These are phyloP conservation scores for Acromyrmex charruanus DNA, from an alignment of 1,140 invertebrate genomes.

Conservation along the genomic window DNA sequence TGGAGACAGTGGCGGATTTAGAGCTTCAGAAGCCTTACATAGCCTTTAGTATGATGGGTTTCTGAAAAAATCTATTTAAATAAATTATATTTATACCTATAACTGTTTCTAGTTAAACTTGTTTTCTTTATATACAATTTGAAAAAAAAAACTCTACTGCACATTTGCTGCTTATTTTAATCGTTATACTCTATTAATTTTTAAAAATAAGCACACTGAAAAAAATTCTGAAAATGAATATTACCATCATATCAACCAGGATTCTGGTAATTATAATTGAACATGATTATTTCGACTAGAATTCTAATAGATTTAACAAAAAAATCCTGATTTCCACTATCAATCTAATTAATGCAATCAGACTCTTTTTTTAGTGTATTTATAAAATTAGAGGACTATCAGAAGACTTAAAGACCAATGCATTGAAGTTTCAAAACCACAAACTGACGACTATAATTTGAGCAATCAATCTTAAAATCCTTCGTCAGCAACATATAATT, in stretches of 20 bases:
- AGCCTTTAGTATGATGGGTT: background rate
- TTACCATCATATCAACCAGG: too few relatives aligned
- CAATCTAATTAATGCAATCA: background rate
- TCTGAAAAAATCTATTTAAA: background rate
- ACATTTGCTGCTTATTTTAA: background rate
- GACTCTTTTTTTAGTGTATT: background rate
- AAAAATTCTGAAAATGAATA: too few relatives aligned
- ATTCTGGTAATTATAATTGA: too few relatives aligned
- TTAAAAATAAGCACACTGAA: too few relatives aligned
- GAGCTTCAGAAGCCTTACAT: background rate
- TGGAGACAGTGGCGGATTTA: background rate
- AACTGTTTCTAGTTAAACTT: background rate
- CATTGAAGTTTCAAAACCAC: background rate
- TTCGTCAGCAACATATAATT: too few relatives aligned
- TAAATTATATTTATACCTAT: background rate
- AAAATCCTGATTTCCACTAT: too few relatives aligned
- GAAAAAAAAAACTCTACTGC: background rate
- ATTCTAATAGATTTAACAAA: too few relatives aligned
- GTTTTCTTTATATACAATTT: background rate
- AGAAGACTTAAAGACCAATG: background rate
- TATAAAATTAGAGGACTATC: background rate
- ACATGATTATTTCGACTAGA: too few relatives aligned
- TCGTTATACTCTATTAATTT: background rate
- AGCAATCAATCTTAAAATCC: background rate
- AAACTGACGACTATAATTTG: background rate